phyloP scores from a whole-genome alignment of 2,797 vertebrate genomes.

The Chiloscyllium punctatum region DNA sequence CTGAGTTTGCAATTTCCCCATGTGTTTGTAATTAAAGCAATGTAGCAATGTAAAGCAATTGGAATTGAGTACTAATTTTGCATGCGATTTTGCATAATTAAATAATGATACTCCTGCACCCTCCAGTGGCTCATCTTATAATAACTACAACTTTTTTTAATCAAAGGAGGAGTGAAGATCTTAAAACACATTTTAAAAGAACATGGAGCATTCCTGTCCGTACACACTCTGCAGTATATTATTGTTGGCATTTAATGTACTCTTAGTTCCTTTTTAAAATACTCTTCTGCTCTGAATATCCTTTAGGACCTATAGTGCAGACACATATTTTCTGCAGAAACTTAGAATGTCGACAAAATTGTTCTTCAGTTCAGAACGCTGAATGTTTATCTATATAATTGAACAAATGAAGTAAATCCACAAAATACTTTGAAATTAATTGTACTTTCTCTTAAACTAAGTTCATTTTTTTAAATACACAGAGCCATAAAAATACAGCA shows the following conservation, averaged over 20 bases:
- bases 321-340: background rate
- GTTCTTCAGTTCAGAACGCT: background rate
- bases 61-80: background rate
- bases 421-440: background rate
- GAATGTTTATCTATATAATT: background rate
- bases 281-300: background rate
- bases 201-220: background rate
- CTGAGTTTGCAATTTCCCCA: background rate
- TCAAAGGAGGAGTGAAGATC: background rate
- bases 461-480: too few species aligned
- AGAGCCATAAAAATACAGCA: background rate
- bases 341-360: background rate
- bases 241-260: background rate
- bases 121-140: background rate
- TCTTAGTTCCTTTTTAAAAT: background rate
- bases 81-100: background rate
- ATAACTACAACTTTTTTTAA: background rate
- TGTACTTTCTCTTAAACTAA: background rate
- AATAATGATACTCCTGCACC: conserved; percentile 9
- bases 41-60: too few species aligned
- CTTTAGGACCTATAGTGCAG: background rate
- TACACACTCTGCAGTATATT: background rate
- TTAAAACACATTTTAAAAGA: background rate
- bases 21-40: background rate
- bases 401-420: background rate